Percentiles rank a stretch among this genome's conserved stretches.
Conservation (phyloP, 2,113 vertebrate species). For the Sula dactylatra region DNA sequence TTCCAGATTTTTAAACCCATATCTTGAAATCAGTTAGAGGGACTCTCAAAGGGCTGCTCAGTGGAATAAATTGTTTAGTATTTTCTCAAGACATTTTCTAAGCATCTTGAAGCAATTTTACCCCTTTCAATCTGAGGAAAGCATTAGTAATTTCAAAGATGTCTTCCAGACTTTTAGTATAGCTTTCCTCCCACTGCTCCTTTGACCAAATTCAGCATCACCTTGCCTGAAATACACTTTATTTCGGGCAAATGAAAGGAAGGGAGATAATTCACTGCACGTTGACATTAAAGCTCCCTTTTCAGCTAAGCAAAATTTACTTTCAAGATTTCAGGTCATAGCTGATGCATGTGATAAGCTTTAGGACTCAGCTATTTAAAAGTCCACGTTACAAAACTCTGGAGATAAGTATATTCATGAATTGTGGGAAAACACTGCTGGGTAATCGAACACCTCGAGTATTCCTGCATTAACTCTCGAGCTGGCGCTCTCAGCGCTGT, state of each 20-base stretch:
- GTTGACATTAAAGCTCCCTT: not conserved
- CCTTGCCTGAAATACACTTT: not conserved
- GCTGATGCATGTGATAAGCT: conserved; percentile 15
- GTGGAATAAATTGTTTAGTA: not conserved
- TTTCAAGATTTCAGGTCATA: conserved; percentile 3
- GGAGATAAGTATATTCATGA: not conserved
- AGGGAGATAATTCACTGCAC: not conserved
- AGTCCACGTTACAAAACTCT: not conserved
- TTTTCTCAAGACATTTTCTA: not conserved
- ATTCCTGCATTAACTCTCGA: not conserved
- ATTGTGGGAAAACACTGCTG: not conserved
- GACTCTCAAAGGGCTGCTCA: not conserved
- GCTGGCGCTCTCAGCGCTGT: not conserved
- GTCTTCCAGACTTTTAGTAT: not conserved
- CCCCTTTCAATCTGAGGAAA: not conserved
- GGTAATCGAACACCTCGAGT: not conserved
- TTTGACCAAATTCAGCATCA: not conserved
- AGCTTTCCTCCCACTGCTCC: not conserved
- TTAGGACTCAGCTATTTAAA: conserved; percentile 19
- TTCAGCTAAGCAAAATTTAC: conserved; percentile 1
- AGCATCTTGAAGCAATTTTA: conserved; percentile 2
- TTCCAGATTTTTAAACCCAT: not conserved
- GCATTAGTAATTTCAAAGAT: not conserved
- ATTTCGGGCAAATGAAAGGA: conserved; percentile 7
- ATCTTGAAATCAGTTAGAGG: not conserved